phyloP scores from a whole-genome alignment of 2,888 invertebrate genomes.

The Sphaerophoria taeniata region DNA sequence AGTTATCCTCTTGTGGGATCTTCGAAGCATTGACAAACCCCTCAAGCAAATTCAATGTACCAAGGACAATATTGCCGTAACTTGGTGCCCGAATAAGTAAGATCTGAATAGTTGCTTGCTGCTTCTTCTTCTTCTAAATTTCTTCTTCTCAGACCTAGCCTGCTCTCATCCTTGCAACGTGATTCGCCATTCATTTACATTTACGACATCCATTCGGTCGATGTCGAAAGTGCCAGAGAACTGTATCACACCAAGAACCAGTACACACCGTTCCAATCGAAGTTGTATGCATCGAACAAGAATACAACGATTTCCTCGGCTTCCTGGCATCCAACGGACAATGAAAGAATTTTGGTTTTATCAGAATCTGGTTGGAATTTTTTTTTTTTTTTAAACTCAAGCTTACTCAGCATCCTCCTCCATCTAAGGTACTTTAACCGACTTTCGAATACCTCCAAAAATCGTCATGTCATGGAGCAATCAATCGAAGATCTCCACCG shows the following conservation, averaged over 20 bases:
- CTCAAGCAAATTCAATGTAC: slow-evolving; percentile 87
- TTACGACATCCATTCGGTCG: slow-evolving; percentile 92
- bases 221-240: slow-evolving; percentile 88
- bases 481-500: slow-evolving; percentile 77
- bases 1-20: slow-evolving; percentile 94
- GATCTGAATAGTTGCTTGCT: not conserved
- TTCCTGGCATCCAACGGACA: slow-evolving; percentile 94
- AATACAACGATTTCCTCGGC: slow-evolving; percentile 86
- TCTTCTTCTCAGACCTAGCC: slow-evolving; percentile 84
- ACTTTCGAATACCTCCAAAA: slow-evolving; percentile 80
- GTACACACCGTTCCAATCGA: slow-evolving; percentile 82
- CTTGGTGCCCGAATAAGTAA: slow-evolving; percentile 94
- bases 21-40: slow-evolving; percentile 93
- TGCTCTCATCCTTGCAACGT: slow-evolving; percentile 91
- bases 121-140: not conserved
- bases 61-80: slow-evolving; percentile 87
- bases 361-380: slow-evolving; percentile 78
- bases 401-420: too few relatives aligned
- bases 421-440: slow-evolving; percentile 77
- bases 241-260: slow-evolving; percentile 90
- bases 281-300: slow-evolving; percentile 78
- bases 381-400: not conserved
- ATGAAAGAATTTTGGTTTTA: slow-evolving; percentile 80
- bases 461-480: slow-evolving; percentile 80
- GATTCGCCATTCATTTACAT: slow-evolving; percentile 91